phyloP scores from a whole-genome alignment of 2,113 vertebrate genomes.

The Plotosus lineatus region DNA sequence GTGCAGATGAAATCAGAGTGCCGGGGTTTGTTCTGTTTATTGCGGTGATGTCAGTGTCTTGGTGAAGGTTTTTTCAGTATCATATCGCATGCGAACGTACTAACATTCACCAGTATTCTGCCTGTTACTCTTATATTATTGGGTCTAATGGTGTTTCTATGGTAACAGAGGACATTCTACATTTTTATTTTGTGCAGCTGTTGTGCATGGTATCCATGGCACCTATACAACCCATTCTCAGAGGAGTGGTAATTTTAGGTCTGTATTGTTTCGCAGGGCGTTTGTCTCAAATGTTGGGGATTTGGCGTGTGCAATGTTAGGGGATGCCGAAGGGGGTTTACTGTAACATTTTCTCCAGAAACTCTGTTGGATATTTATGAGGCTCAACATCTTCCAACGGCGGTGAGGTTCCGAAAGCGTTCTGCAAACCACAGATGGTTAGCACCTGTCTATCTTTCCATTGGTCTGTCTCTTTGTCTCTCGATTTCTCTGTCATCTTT shows the following conservation, averaged over 20 bases:
- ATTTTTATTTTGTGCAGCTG: background rate
- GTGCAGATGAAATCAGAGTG: background rate
- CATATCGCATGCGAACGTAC: too few relatives aligned
- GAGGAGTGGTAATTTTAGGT: background rate
- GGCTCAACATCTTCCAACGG: background rate
- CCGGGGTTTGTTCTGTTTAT: background rate
- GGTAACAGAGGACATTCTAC: background rate
- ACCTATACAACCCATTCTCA: background rate
- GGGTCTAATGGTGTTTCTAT: background rate
- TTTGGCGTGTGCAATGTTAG: background rate
- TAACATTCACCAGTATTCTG: too few relatives aligned
- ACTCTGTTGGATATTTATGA: background rate
- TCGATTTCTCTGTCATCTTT: background rate
- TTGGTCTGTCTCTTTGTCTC: too few relatives aligned
- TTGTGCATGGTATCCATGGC: background rate
- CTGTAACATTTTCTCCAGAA: background rate
- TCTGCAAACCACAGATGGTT: too few relatives aligned
- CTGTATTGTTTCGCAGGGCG: background rate
- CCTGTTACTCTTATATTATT: background rate
- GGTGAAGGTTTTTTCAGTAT: too few relatives aligned
- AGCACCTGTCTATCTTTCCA: background rate
- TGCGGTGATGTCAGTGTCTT: too few relatives aligned
- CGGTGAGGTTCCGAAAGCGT: background rate
- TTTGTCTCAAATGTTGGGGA: background rate
- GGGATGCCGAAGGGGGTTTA: too few relatives aligned